Base-by-base conservation (phyloP, 2,113 vertebrate genomes). In the Plectropomus leopardus region DNA sequence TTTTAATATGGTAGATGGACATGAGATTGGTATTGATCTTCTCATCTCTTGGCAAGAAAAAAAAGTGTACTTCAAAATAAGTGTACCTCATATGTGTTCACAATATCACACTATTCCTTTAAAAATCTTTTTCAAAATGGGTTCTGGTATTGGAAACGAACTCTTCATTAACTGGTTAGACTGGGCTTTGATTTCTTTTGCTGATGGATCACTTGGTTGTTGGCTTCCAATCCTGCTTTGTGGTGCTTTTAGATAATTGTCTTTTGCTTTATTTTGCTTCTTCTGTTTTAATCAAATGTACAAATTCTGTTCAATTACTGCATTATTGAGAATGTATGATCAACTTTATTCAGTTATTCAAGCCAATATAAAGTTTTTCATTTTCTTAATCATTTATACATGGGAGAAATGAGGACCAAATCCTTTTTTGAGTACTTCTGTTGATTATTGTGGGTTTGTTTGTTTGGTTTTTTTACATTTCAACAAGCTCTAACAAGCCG, bases 131-230 rank as follows among this genome's bases (percentile, higher is more conserved):
- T 42, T 7, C n/a, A 11, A 71, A 57, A 63, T 58, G 48, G 40
- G 40, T 50, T 69, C 7, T 21, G n/a, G 23, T 17, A 7, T 73
- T 83, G 76, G 80, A 65, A 77, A 44, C 54, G 51, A 87, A 84
- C 77, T 90, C 86, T 89, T 81, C 36, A 24, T 11, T 57, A 60
- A 44, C 32, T 54, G n/a, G 57, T 53, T 57, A 14, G n/a, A 57
- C 30, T 76, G 59, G 71, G 72, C 69, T 80, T 72, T 63, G 23
- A 10, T n/a, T 48, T 53, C 51, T 44, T 66, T 58, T 72, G 3
- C 23, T 34, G 34, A 9, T 50, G 30, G 30, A 50, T 72, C 40
- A 7, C 7, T 53, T 72, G 44, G 54, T 67, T 60, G 30, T 24
- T 67, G 32, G 32, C 47, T 65, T 73, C 34, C 36, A 48, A 55